These are phyloP conservation scores for Anthophora plumipes DNA, from an alignment of 2,888 invertebrate species.

Conservation along the genomic window DNA sequence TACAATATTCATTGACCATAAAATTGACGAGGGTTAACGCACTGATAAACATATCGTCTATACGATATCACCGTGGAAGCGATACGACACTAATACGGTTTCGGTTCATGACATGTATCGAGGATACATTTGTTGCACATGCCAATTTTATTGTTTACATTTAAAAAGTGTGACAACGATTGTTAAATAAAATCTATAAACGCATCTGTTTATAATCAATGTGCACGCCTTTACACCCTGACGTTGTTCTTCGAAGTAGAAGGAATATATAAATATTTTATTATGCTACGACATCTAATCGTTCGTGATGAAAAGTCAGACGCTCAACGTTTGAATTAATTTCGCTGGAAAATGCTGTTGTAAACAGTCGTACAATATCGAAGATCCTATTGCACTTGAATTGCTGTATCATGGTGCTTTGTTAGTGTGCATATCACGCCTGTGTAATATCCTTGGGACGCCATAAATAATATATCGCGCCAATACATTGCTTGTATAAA, in stretches of 20 bases:
- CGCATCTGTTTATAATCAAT: slow-evolving; percentile 12
- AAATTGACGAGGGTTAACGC: slow-evolving; percentile 50
- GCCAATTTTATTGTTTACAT: slow-evolving; percentile 55
- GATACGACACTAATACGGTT: slow-evolving; percentile 42
- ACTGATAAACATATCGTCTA: slow-evolving; percentile 25
- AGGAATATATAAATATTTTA: slow-evolving; percentile 14
- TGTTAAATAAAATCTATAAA: slow-evolving; percentile 22
- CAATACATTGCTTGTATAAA: slow-evolving; percentile 39
- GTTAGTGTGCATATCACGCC: slow-evolving; percentile 51
- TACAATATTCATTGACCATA: slow-evolving; percentile 19
- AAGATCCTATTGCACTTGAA: slow-evolving; percentile 13
- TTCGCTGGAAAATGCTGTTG: slow-evolving; percentile 17
- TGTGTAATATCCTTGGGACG: slow-evolving; percentile 44
- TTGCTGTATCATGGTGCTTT: slow-evolving; percentile 45
- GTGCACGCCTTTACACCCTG: not conserved
- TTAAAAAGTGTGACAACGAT: slow-evolving; percentile 19
- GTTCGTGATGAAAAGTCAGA: slow-evolving; percentile 12
- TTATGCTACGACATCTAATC: slow-evolving; percentile 9
- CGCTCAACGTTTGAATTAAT: slow-evolving; percentile 6
- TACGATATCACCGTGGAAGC: slow-evolving; percentile 3
- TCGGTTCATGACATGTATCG: slow-evolving; percentile 38
- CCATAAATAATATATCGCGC: slow-evolving; percentile 55
- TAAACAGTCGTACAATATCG: slow-evolving; percentile 26
- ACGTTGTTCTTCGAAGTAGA: slow-evolving; percentile 2
- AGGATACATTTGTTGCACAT: slow-evolving; percentile 18